A percentile compares a stretch with the other conserved stretches of the same genome.
These are phyloP conservation scores for Drosophila silvestris DNA, from an alignment of 2,888 invertebrate species.

Conservation along the genomic window DNA sequence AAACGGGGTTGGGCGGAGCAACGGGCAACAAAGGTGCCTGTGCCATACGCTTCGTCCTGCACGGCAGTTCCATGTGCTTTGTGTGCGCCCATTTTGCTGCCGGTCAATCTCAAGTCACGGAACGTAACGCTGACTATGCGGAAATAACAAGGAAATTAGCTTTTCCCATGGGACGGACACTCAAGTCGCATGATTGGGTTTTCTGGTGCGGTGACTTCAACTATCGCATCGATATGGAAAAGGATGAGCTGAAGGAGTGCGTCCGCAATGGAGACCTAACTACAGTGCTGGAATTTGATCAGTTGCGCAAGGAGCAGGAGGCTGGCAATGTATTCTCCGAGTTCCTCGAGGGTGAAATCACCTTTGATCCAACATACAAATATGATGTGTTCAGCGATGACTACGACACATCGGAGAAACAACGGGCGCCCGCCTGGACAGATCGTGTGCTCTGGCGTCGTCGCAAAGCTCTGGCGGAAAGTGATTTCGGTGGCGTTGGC, in stretches of 20 bases:
- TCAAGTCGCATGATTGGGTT: slow-evolving; percentile 98
- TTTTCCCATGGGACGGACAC: slow-evolving; percentile 95
- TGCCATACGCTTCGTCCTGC: slow-evolving; percentile 95
- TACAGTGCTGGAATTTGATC: slow-evolving; percentile 93
- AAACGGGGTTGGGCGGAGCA: slow-evolving; percentile 99
- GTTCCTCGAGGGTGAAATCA: slow-evolving; percentile 96
- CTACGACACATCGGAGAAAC: slow-evolving; percentile 99
- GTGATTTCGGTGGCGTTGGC: slow-evolving; percentile 85
- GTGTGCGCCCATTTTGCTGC: slow-evolving; percentile 99
- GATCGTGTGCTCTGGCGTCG: slow-evolving; percentile 98
- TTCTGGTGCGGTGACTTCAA: slow-evolving; percentile 99
- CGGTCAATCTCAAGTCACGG: slow-evolving; percentile 95
- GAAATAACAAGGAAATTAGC: slow-evolving; percentile 96
- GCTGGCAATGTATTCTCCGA: slow-evolving; percentile 95
- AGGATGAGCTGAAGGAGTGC: slow-evolving; percentile 95
- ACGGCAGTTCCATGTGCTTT: slow-evolving; percentile 98
- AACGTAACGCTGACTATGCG: slow-evolving; percentile 98
- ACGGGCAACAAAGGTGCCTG: slow-evolving; percentile 98
- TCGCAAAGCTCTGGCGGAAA: slow-evolving; percentile 90
- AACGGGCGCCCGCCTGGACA: slow-evolving; percentile 98
- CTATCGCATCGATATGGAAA: slow-evolving; percentile 97
- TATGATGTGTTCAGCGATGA: slow-evolving; percentile 99
- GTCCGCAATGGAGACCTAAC: slow-evolving; percentile 88
- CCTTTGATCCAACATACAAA: slow-evolving; percentile 98
- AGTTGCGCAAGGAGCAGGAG: slow-evolving; percentile 92